Conservation (phyloP, 2,797 vertebrate species). For the Acanthurus tractus region DNA sequence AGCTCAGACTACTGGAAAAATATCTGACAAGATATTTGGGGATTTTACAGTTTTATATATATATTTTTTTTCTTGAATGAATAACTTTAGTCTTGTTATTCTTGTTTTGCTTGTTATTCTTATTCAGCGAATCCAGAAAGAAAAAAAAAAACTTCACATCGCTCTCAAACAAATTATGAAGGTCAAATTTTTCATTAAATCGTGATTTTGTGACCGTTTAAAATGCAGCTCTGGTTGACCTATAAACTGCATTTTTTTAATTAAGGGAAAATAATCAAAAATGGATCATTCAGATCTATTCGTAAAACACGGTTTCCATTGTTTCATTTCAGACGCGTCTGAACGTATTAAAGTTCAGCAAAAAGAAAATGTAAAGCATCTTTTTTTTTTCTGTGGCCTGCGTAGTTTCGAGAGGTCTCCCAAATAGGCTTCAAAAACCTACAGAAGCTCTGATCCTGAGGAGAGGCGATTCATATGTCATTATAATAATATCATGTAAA, state of each 20-base stretch:
- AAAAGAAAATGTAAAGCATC: neutral
- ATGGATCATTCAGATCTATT: neutral
- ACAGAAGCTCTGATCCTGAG: neutral
- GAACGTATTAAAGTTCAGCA: too few relatives aligned
- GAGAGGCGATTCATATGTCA: neutral
- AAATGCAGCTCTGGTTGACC: neutral
- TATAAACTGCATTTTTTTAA: neutral
- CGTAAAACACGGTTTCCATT: too few relatives aligned
- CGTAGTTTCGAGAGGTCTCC: constrained; percentile 2
- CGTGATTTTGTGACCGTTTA: neutral
- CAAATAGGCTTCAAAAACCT: constrained; percentile 2
- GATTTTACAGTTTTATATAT: constrained; percentile 7
- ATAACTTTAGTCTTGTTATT: constrained; percentile 8
- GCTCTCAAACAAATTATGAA: neutral
- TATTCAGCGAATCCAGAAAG: neutral
- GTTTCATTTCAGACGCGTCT: neutral
- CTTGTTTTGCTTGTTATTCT: too few relatives aligned
- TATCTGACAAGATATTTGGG: constrained; percentile 1
- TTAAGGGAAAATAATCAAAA: neutral
- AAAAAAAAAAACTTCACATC: neutral
- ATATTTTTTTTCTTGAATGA: constrained; percentile 3
- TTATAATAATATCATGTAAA: neutral
- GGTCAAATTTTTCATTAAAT: constrained; percentile 1
- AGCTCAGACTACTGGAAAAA: constrained; percentile 41
- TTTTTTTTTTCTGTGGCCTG: constrained; percentile 21